Evolutionary conservation across 2,888 invertebrate species (phyloP).

Genomic region (Eristalinus sepulchralis): DNA sequence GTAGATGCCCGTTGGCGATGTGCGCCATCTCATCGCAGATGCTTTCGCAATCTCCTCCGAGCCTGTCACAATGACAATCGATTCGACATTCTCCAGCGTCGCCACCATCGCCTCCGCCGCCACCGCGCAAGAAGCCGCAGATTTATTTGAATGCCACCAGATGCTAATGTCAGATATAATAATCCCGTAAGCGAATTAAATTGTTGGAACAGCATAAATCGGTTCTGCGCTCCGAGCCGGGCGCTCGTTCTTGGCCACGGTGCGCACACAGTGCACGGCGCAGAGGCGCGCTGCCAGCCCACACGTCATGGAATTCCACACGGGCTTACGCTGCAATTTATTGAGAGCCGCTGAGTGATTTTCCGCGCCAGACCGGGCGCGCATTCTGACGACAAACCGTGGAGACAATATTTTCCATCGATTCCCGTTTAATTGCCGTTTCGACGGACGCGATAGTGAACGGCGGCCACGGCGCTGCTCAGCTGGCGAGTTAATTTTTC

Average conservation of each 20-base stretch:
- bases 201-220: constrained; percentile 53
- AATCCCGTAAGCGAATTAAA: constrained; percentile 61
- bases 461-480: not conserved
- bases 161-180: constrained; percentile 68
- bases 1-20: constrained; percentile 52
- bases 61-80: constrained; percentile 55
- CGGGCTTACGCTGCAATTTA: constrained; percentile 53
- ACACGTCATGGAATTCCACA: constrained; percentile 38
- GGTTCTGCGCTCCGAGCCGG: constrained; percentile 30
- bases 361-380: constrained; percentile 31
- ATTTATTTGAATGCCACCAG: constrained; percentile 69
- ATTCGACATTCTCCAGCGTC: constrained; percentile 63
- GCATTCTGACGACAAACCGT: constrained; percentile 37
- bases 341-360: constrained; percentile 67
- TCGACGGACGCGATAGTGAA: constrained; percentile 16
- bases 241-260: constrained; percentile 31
- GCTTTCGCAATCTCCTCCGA: constrained; percentile 30
- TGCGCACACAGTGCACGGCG: not conserved
- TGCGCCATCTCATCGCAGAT: constrained; percentile 42
- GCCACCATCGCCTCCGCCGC: constrained; percentile 16
- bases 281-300: constrained; percentile 27
- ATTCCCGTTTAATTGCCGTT: constrained; percentile 62
- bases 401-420: constrained; percentile 62
- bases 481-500: constrained; percentile 36
- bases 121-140: constrained; percentile 26